Conservation (phyloP, 1,140 invertebrate species). For the Colletes latitarsis region DNA sequence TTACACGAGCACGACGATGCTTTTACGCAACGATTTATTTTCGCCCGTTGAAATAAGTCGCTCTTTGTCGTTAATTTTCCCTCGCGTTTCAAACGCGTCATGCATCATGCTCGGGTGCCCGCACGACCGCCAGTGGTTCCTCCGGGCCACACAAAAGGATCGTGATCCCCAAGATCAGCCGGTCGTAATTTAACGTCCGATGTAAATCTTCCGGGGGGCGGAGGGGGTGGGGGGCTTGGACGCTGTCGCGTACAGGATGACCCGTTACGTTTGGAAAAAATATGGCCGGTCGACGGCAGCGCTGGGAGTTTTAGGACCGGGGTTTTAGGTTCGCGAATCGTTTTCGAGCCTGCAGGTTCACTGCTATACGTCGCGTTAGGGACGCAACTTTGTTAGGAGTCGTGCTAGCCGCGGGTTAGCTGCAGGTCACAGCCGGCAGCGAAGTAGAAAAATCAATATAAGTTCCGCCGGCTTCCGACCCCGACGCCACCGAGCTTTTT, state of each 20-base stretch:
- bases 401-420: conserved; percentile 29
- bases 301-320: conserved; percentile 30
- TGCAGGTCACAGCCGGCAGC: conserved; percentile 40
- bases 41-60: neutral
- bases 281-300: conserved; percentile 42
- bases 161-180: conserved; percentile 54
- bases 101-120: neutral
- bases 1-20: too few relatives aligned
- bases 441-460: conserved; percentile 66
- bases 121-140: neutral
- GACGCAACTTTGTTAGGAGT: conserved; percentile 50
- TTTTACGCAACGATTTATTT: too few relatives aligned
- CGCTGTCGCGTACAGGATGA: conserved; percentile 38
- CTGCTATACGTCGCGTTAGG: conserved; percentile 21
- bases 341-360: conserved; percentile 7
- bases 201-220: conserved; percentile 55
- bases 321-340: neutral
- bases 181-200: conserved; percentile 57
- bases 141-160: conserved; percentile 25
- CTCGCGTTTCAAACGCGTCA: neutral
- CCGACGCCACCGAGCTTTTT: conserved; percentile 29
- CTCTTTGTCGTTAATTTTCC: neutral
- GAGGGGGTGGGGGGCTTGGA: conserved; percentile 41
- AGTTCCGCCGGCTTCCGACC: neutral
- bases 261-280: conserved; percentile 48